Evolutionary conservation across 1,140 invertebrate species (phyloP), one percentile per base, ranked within the genome.

Genomic region (Lasioglossum albipes): DNA sequence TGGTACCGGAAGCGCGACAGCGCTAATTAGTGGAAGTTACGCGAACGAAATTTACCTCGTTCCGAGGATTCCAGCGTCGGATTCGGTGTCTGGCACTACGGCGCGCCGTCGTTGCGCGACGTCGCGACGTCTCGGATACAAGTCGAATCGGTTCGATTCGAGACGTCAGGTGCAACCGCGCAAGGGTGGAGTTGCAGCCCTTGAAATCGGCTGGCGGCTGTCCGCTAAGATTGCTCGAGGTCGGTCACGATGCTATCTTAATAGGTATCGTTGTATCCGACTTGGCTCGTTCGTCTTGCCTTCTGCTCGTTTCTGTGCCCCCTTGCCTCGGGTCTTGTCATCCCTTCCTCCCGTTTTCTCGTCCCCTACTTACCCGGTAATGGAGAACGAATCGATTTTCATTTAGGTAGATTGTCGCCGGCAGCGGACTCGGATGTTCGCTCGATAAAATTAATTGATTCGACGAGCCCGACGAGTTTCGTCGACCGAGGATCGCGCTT

Each of bases 381-480:
- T 85, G 81, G 71, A 82, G 71, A 79, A 64, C 66, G 79, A 86
- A 86, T 86, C 84, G 84, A 85, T 86, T 85, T 82, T 82, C 84
- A 79, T 86, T 86, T 86, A 85, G 75, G 68, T 72, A 75, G 84
- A 86, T 85, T 82, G 79, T 71, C 71, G 36, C 27, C 71, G 61
- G 31, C 41, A 57, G 67, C 52, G 42, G 52, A 49, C 54, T 64
- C 74, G 75, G 36, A 64, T 71, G 75, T 59, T 59, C 83, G 67
- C 41, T 79, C 84, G 84, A 85, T 86, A 64, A 85, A 86, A 85
- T 85, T 86, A 86, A 86, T 86, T 72, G 84, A 82, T 75, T 85
- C 83, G 84, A 81, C 83, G 70, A 76, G 79, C 75, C 70, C 75
- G 57, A 74, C 76, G 59, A 79, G 72, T 59, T 49, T 73, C 52